Evolutionary conservation across 1,140 invertebrate species (phyloP).

Genomic region (Apis florea): DNA sequence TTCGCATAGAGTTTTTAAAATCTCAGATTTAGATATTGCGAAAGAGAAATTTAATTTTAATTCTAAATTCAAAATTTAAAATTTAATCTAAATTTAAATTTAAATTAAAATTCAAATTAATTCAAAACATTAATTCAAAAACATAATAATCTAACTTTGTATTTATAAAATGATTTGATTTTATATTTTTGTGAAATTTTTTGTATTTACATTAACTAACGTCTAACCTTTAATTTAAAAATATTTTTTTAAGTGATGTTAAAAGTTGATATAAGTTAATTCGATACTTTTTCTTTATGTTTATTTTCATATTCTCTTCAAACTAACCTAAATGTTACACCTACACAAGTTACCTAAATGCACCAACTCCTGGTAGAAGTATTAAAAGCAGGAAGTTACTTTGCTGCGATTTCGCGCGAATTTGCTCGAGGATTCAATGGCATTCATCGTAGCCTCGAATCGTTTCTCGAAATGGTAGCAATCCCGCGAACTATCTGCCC

Average conservation of each 20-base stretch:
- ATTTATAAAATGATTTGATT: background rate
- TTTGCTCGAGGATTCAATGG: background rate
- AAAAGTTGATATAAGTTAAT: too few relatives aligned
- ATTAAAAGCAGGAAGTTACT: constrained; percentile 34
- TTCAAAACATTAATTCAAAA: too few relatives aligned
- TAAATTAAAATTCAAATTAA: background rate
- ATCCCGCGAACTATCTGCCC: background rate
- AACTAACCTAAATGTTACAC: background rate
- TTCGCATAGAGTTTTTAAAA: too few relatives aligned
- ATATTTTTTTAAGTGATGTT: background rate
- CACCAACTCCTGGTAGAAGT: background rate
- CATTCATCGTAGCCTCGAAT: background rate
- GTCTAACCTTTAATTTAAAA: background rate
- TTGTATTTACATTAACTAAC: background rate
- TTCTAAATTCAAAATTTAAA: too few relatives aligned
- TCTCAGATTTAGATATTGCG: too few relatives aligned
- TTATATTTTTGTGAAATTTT: background rate
- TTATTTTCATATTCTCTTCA: background rate
- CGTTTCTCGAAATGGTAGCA: constrained; percentile 25
- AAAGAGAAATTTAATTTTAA: too few relatives aligned
- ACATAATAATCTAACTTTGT: too few relatives aligned
- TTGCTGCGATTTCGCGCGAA: constrained; percentile 20
- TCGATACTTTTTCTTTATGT: background rate
- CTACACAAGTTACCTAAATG: background rate
- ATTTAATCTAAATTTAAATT: background rate